These are phyloP conservation scores for Cotesia chilonis DNA, from an alignment of 1,140 invertebrate genomes.

Conservation along the genomic window DNA sequence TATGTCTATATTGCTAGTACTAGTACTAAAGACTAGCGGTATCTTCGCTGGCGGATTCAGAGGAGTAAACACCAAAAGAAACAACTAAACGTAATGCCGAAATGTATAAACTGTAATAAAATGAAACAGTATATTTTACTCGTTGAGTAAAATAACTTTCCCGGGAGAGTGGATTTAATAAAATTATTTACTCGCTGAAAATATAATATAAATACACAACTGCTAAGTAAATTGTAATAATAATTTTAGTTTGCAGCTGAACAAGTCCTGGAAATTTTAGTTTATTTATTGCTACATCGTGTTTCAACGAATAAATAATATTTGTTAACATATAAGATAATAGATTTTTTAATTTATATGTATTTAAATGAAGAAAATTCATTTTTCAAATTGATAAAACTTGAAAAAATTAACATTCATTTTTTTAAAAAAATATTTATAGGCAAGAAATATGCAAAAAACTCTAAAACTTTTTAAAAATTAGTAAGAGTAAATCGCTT, in stretches of 20 bases:
- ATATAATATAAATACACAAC: conserved; percentile 14
- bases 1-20: background rate
- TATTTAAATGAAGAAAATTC: too few species aligned
- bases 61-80: conserved; percentile 1
- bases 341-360: too few species aligned
- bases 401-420: too few species aligned
- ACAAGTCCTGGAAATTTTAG: too few species aligned
- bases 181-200: conserved; percentile 25
- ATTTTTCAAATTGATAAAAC: too few species aligned
- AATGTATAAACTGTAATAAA: conserved; percentile 17
- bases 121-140: conserved; percentile 9
- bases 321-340: too few species aligned
- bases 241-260: too few species aligned
- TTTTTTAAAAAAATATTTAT: too few species aligned
- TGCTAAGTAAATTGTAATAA: background rate
- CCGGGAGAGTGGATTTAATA: conserved; percentile 29
- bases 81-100: background rate
- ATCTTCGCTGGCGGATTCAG: background rate
- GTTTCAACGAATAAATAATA: background rate
- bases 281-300: background rate
- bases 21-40: background rate
- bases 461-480: too few species aligned
- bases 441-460: too few species aligned
- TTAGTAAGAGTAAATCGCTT: too few species aligned
- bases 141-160: conserved; percentile 1